These are phyloP conservation scores for Uromys caudimaculatus DNA, from an alignment of 2,797 vertebrate genomes.

Conservation along the genomic window DNA sequence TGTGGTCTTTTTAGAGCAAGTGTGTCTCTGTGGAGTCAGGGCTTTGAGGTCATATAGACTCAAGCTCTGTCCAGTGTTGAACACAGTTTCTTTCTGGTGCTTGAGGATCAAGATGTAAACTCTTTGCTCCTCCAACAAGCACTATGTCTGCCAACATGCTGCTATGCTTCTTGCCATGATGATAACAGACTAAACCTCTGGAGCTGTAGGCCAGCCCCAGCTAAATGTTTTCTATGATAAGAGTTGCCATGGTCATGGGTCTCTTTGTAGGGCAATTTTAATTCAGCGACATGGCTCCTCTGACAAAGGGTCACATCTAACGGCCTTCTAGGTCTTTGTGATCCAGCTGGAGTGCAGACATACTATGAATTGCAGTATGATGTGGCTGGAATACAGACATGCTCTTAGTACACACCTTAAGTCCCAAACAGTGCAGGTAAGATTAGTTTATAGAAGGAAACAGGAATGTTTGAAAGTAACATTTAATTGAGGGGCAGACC, in stretches of 20 bases:
- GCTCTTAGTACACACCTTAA: background rate
- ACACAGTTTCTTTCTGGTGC: background rate
- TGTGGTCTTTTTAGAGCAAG: background rate
- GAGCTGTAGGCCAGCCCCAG: background rate
- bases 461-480: background rate
- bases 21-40: background rate
- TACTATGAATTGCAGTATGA: background rate
- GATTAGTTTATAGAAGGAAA: background rate
- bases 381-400: background rate
- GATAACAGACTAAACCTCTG: background rate
- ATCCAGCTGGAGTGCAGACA: background rate
- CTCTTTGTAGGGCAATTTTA: background rate
- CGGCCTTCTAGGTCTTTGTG: background rate
- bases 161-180: background rate
- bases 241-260: background rate
- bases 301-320: background rate
- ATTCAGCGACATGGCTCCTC: background rate
- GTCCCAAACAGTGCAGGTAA: background rate
- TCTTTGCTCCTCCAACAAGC: background rate
- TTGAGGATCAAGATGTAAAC: background rate
- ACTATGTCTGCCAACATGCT: background rate
- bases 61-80: background rate
- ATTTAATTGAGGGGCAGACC: background rate
- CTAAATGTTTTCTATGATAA: background rate
- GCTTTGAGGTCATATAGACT: background rate